Evolutionary conservation across 2,113 vertebrate species (phyloP).

Genomic region (Indicator indicator): DNA sequence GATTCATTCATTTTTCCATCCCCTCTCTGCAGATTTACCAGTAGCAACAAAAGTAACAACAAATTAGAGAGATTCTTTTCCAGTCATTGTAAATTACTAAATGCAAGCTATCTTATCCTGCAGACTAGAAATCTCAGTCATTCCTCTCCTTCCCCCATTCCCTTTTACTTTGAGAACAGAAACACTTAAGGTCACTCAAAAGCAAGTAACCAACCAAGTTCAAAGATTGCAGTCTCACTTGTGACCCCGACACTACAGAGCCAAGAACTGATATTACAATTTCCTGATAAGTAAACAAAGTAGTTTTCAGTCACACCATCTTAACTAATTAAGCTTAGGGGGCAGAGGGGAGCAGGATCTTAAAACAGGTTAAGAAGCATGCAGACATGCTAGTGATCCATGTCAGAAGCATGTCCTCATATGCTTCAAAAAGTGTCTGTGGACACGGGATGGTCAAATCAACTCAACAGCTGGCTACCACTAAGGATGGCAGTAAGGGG

Average conservation of each 20-base stretch:
- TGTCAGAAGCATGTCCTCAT: background rate
- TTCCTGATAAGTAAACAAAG: background rate
- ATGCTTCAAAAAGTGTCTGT: background rate
- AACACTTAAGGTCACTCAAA: background rate
- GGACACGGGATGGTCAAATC: background rate
- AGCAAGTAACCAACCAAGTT: background rate
- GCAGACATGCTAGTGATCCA: background rate
- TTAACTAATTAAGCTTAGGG: background rate
- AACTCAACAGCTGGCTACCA: background rate
- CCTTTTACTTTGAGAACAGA: background rate
- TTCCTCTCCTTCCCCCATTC: background rate
- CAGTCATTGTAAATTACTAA: background rate
- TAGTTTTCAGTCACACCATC: background rate
- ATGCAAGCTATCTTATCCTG: background rate
- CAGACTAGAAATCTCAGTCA: background rate
- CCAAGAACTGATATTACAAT: background rate
- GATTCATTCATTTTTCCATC: background rate
- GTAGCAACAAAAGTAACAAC: constrained; percentile 14
- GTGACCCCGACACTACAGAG: background rate
- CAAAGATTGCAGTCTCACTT: background rate
- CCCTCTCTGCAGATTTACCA: background rate
- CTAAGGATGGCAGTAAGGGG: fast-evolving
- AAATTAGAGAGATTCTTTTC: background rate
- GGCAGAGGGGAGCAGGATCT: background rate
- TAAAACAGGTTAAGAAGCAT: background rate